Conservation (phyloP, 2,797 vertebrate genomes). For the Hydrophis major region DNA sequence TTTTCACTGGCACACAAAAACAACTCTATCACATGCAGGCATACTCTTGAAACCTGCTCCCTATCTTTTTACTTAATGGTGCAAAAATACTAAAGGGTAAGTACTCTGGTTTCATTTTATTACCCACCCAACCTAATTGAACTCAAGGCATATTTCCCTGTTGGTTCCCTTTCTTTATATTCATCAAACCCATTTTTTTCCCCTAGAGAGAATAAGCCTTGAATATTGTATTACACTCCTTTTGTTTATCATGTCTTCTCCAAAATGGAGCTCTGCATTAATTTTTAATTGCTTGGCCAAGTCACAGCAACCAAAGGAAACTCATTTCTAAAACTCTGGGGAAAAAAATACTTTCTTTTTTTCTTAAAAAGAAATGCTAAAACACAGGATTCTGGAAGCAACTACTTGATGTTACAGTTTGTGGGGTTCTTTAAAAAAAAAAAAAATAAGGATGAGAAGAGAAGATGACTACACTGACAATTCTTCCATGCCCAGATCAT, state of each 20-base stretch:
- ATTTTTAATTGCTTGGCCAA: conserved; percentile 8
- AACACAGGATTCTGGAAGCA: not conserved
- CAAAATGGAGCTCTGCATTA: not conserved
- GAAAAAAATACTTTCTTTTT: not conserved
- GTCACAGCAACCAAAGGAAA: not conserved
- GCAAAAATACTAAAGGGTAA: not conserved
- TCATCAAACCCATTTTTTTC: not conserved
- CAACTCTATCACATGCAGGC: not conserved
- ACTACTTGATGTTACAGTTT: not conserved
- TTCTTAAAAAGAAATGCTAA: not conserved
- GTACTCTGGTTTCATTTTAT: conserved; percentile 3
- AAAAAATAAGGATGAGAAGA: not conserved
- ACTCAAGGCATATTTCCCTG: not conserved
- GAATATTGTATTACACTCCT: not conserved
- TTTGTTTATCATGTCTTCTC: not conserved
- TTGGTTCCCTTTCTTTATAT: not conserved
- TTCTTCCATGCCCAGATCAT: not conserved
- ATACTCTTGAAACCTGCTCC: not conserved
- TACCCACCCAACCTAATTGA: not conserved
- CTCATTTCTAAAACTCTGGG: not conserved
- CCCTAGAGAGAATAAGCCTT: not conserved
- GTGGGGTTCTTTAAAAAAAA: not conserved
- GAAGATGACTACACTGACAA: not conserved
- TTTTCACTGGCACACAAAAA: not conserved
- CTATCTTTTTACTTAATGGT: not conserved